Conservation (phyloP, 2,113 vertebrate genomes). For the Furnarius figulus region DNA sequence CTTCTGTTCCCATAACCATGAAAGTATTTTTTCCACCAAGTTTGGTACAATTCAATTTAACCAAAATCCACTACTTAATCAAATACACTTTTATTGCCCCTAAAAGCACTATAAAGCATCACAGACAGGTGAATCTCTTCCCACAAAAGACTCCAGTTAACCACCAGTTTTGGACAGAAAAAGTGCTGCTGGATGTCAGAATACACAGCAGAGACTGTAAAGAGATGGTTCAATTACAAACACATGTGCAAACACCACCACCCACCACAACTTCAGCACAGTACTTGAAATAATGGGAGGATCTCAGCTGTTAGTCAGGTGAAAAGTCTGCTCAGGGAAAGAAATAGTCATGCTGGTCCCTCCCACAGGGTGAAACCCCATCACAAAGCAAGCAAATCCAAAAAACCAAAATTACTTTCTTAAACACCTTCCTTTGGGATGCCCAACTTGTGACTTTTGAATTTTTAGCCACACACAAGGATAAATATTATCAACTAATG, state of each 20-base stretch:
- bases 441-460: rapidly evolving
- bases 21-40: not conserved
- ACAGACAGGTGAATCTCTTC: not conserved
- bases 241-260: not conserved
- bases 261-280: not conserved
- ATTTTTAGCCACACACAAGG: not conserved
- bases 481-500: not conserved
- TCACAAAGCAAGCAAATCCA: not conserved
- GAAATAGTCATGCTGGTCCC: not conserved
- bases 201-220: not conserved
- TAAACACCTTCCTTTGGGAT: not conserved
- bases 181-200: not conserved
- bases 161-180: not conserved
- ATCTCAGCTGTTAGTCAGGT: not conserved
- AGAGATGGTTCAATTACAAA: not conserved
- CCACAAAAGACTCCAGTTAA: not conserved
- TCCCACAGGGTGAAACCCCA: not conserved
- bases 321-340: not conserved
- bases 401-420: not conserved
- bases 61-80: not conserved
- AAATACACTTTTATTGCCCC: not conserved
- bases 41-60: not conserved
- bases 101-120: not conserved
- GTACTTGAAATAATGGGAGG: not conserved
- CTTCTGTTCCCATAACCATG: not conserved